phyloP scores from a whole-genome alignment of 1,140 invertebrate species.

The Drosophila watanabei region DNA sequence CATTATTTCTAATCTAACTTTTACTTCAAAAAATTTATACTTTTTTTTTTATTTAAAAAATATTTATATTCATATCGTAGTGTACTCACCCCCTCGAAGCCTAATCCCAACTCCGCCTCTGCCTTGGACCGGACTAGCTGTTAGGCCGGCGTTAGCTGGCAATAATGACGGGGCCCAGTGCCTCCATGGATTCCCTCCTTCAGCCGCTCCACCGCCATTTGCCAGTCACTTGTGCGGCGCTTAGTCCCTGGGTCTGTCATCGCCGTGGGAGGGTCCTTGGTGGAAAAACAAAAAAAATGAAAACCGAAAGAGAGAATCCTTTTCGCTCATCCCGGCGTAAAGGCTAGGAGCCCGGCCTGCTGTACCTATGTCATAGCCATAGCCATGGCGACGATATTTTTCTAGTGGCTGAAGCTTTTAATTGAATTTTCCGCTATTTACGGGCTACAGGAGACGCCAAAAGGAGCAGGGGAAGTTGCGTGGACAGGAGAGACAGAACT shows the following conservation, averaged over 20 bases:
- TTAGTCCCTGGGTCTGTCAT: slow-evolving; percentile 51
- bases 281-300: slow-evolving; percentile 3
- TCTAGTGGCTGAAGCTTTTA: slow-evolving; percentile 83
- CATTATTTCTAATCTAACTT: too few species aligned
- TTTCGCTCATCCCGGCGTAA: slow-evolving; percentile 36
- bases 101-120: background rate
- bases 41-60: background rate
- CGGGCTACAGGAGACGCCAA: slow-evolving; percentile 45
- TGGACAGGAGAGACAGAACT: slow-evolving; percentile 3
- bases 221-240: slow-evolving; percentile 35
- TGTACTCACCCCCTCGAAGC: background rate
- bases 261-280: slow-evolving; percentile 17
- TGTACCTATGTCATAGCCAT: slow-evolving; percentile 77
- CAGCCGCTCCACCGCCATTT: background rate
- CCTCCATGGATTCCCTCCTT: background rate
- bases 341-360: slow-evolving; percentile 37
- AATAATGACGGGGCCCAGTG: slow-evolving; percentile 51
- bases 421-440: slow-evolving; percentile 83
- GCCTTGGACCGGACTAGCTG: slow-evolving; percentile 31
- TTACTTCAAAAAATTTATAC: too few species aligned
- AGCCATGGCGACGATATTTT: slow-evolving; percentile 82
- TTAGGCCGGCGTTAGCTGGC: slow-evolving; percentile 60
- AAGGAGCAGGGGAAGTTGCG: slow-evolving; percentile 14
- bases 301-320: slow-evolving; percentile 31
- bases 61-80: background rate